These are phyloP conservation scores for Pachyseris speciosa DNA, from an alignment of 64 coral and sea anemone species.

Conservation along the genomic window DNA sequence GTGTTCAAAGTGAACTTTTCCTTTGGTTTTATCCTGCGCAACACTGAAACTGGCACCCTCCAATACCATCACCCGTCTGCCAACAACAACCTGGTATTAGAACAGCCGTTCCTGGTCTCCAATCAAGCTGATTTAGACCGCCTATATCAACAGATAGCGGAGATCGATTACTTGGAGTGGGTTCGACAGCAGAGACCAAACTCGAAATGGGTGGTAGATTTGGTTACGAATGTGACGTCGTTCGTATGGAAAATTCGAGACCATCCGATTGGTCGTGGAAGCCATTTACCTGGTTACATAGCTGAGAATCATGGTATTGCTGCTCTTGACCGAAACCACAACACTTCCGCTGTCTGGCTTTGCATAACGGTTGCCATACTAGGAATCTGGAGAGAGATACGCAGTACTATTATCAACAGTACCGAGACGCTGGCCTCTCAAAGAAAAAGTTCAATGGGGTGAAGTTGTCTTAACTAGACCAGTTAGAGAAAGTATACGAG, in stretches of 20 bases:
- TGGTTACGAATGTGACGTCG: background rate
- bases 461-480: constrained; percentile 3
- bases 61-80: background rate
- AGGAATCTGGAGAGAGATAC: background rate
- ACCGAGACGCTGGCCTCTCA: too few relatives aligned
- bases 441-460: constrained; percentile 45
- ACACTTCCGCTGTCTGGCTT: too few relatives aligned
- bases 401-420: background rate
- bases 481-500: constrained; percentile 46
- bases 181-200: background rate
- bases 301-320: too few relatives aligned
- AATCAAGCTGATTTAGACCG: background rate
- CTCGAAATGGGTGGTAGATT: background rate
- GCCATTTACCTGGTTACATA: too few relatives aligned
- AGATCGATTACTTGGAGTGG: background rate
- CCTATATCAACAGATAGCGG: background rate
- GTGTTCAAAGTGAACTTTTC: too few relatives aligned
- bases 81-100: background rate
- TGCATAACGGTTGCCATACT: background rate
- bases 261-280: too few relatives aligned
- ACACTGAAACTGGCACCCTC: background rate
- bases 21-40: background rate
- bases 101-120: background rate
- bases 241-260: too few relatives aligned
- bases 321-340: background rate